These are phyloP conservation scores for Chydorus sphaericus DNA, from an alignment of 2,888 invertebrate species.

Conservation along the genomic window DNA sequence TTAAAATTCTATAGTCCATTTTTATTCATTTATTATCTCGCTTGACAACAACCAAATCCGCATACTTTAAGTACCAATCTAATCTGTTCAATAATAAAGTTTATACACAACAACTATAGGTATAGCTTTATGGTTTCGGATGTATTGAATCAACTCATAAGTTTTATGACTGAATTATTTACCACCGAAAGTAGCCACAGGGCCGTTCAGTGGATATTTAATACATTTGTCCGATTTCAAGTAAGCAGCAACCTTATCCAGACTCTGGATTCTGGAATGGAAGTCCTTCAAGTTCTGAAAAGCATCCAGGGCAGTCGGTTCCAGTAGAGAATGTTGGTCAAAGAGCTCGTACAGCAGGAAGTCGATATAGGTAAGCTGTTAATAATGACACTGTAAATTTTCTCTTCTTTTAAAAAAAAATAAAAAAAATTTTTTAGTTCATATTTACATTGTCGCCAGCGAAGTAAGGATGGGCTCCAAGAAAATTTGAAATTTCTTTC, in stretches of 20 bases:
- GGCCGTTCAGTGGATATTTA: conserved; percentile 24
- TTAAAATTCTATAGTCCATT: too few species aligned
- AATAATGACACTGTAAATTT: background rate
- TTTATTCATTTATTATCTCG: too few species aligned
- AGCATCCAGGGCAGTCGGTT: conserved; percentile 24
- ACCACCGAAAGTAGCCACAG: background rate
- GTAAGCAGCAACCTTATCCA: conserved; percentile 25
- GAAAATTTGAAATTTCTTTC: conserved; percentile 26
- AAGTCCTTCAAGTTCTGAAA: conserved; percentile 29
- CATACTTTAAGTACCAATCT: too few species aligned
- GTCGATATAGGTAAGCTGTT: conserved; percentile 29
- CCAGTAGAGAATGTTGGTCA: conserved; percentile 27
- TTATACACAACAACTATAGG: too few species aligned
- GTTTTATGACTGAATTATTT: background rate
- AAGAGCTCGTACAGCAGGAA: conserved; percentile 31
- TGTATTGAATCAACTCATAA: too few species aligned
- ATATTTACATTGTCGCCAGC: conserved; percentile 30
- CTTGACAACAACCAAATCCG: too few species aligned
- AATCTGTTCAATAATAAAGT: too few species aligned
- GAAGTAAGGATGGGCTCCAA: conserved; percentile 29
- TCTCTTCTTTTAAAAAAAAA: background rate
- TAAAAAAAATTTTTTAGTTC: too few species aligned
- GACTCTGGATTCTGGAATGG: conserved; percentile 26
- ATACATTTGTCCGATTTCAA: conserved; percentile 25
- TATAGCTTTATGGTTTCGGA: too few species aligned